Base-by-base conservation (phyloP, 1,140 invertebrate species). In the Macrosteles quadrilineatus region DNA sequence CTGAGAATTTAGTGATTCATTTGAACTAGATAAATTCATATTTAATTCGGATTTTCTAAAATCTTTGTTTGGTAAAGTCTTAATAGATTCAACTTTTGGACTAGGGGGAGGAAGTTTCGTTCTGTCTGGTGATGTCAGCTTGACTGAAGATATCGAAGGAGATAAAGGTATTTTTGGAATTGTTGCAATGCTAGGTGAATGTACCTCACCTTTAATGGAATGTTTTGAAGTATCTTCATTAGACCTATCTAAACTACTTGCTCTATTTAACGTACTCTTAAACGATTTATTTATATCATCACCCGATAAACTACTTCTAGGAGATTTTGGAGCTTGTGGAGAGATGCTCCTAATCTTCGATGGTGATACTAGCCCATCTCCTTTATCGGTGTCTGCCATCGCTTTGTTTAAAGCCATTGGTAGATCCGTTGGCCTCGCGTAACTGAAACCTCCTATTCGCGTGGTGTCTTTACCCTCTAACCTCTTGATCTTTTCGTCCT, bases 31-130 rank as follows among this genome's bases (percentile, higher is more conserved):
- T 32, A 72, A 50, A 68, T 86, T 86, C 84, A 90, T 90, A 77
- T 91, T 92, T 9, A 91, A 78, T 0, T 87, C 85, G 0, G 90
- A 91, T 77, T 92, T 91, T 12, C 90, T 82, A 75, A 91, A 91
- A 76, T 91, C 90, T 80, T 91, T 91, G 77, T 91, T 91, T 80
- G 78, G 9, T 81, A 81, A 19, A 80, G 65, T 78, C 81, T 82
- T 70, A 23, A 80, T 75, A n/a, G 73, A 72, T 64, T 85, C 84
- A 27, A 73, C 45, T 79, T 86, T 87, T 31, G 87, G 87, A 45
- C 85, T 81, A 73, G 85, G 84, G 0, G 87, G 88, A 43, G 87
- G 87, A 59, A 87, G 77, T 71, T 83, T 81, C 67, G 76, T 79
- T 63, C 76, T 76, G 69, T 73, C 73, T 50, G 69, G 65, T 29